Conservation (phyloP, 2,888 invertebrate species). For the Megamerina dolium region DNA sequence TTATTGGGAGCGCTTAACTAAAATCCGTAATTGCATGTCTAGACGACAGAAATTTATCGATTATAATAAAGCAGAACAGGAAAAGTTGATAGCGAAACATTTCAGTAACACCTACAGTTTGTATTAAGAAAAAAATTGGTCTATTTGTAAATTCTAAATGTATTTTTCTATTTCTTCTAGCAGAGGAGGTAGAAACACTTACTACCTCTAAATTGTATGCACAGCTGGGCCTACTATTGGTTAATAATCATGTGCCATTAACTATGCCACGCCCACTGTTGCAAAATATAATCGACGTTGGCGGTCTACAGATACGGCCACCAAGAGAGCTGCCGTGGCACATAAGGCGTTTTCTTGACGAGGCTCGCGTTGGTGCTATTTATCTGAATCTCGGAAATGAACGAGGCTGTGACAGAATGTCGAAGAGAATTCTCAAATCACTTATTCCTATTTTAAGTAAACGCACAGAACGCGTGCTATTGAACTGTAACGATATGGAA, state of each 20-base stretch:
- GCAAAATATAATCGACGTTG: constrained; percentile 52
- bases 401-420: constrained; percentile 45
- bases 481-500: constrained; percentile 50
- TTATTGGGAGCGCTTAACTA: constrained; percentile 52
- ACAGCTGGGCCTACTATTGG: constrained; percentile 48
- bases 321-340: constrained; percentile 45
- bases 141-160: too few relatives aligned
- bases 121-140: not conserved
- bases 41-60: constrained; percentile 36
- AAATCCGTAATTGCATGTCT: constrained; percentile 45
- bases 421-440: constrained; percentile 37
- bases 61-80: constrained; percentile 40
- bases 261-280: constrained; percentile 48
- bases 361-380: constrained; percentile 47
- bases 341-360: constrained; percentile 48
- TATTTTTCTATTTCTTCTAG: too few relatives aligned
- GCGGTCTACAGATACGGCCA: constrained; percentile 53
- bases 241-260: constrained; percentile 52
- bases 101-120: constrained; percentile 25
- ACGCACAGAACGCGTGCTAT: constrained; percentile 47
- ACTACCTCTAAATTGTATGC: constrained; percentile 47
- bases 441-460: constrained; percentile 44
- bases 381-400: constrained; percentile 52
- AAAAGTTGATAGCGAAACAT: constrained; percentile 38
- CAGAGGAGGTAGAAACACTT: constrained; percentile 17